Percentiles rank a stretch among this genome's conserved stretches.
Conservation (phyloP, 2,797 vertebrate species). For the Aplochiton taeniatus region DNA sequence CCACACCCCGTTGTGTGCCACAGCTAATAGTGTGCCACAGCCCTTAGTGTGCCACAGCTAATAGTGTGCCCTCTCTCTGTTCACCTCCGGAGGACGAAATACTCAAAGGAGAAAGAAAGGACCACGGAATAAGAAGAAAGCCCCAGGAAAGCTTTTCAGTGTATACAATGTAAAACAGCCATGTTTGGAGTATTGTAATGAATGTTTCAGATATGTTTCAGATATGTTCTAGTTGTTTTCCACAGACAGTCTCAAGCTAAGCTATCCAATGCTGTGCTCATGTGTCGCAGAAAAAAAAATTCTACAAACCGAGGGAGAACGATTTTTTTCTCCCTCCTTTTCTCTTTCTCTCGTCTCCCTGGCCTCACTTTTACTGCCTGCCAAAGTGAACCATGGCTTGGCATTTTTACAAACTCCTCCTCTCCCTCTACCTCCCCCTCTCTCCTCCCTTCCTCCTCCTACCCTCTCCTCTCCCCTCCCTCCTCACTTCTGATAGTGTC, state of each 20-base stretch:
- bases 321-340: conserved; percentile 19
- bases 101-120: too few species aligned
- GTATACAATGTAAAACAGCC: too few species aligned
- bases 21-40: too few species aligned
- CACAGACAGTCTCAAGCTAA: not conserved
- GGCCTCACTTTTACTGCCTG: conserved; percentile 76
- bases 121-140: too few species aligned
- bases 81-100: too few species aligned
- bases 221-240: not conserved
- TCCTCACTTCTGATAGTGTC: conserved; percentile 70
- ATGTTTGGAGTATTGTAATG: too few species aligned
- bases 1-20: too few species aligned
- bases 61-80: too few species aligned
- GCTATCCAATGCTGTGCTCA: conserved; percentile 28
- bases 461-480: not conserved
- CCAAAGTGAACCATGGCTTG: conserved; percentile 76
- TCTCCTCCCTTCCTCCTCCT: conserved; percentile 40
- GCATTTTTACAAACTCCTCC: conserved; percentile 73
- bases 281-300: conserved; percentile 42
- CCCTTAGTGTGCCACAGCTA: too few species aligned
- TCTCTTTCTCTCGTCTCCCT: conserved; percentile 55
- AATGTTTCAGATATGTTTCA: too few species aligned
- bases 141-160: too few species aligned
- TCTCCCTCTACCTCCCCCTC: conserved; percentile 38
- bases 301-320: conserved; percentile 28